Evolutionary conservation across 2,888 invertebrate species (phyloP).

Genomic region (Ophion obscuratus): DNA sequence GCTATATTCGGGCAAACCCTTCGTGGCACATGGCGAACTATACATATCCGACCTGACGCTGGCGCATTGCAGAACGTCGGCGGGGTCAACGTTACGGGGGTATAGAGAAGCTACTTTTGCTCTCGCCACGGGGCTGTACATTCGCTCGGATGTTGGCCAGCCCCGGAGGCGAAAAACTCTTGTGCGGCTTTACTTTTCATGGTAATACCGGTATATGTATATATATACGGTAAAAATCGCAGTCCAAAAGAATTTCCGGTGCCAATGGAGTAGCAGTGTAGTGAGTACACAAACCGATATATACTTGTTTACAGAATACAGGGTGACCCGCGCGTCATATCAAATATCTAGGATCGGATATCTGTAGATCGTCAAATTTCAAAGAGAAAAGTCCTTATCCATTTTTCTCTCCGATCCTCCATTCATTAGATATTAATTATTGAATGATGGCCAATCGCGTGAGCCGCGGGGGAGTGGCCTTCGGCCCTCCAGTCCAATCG

Average conservation of each 20-base stretch:
- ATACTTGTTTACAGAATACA: too few species aligned
- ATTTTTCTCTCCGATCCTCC: too few species aligned
- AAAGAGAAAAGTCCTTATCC: too few species aligned
- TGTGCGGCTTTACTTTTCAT: constrained; percentile 55
- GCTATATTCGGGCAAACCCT: constrained; percentile 20
- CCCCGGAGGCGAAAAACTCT: constrained; percentile 68
- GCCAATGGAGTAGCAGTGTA: constrained; percentile 15
- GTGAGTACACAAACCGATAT: neutral
- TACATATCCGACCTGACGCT: constrained; percentile 59
- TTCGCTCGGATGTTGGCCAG: constrained; percentile 7
- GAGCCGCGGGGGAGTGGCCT: too few species aligned
- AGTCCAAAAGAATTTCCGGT: constrained; percentile 12
- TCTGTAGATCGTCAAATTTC: too few species aligned
- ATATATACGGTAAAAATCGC: neutral
- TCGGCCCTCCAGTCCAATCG: too few species aligned
- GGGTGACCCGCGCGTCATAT: too few species aligned
- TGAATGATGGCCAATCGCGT: too few species aligned
- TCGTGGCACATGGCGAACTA: constrained; percentile 60
- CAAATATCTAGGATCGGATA: too few species aligned
- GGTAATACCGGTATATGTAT: constrained; percentile 23
- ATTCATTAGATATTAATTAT: too few species aligned
- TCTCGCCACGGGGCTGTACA: constrained; percentile 8
- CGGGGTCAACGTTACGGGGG: constrained; percentile 64
- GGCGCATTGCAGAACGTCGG: constrained; percentile 72
- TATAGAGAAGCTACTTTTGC: constrained; percentile 32